Base-by-base conservation (phyloP, 2,797 vertebrate genomes). In the Capromys pilorides region DNA sequence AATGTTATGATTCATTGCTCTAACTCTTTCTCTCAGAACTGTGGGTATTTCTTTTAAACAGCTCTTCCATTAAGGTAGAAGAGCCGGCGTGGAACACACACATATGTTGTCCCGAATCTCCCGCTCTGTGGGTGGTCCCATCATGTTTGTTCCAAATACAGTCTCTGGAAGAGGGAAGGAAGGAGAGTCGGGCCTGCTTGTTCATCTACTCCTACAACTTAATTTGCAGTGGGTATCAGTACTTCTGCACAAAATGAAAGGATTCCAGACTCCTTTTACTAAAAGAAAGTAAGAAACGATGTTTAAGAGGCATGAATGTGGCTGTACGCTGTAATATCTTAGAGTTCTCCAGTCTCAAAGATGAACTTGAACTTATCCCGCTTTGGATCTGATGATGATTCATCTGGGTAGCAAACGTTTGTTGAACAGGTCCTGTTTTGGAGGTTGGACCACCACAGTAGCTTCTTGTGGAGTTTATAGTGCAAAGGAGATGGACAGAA, bases 1-100 rank as follows among this genome's bases (percentile, higher is more conserved):
- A 92, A 83, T 95, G 84, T 93, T 95, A 95, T 96, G 95, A 96
- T 96, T 97, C 94, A 95, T 95, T 79, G 89, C 77, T 69, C 51
- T 84, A 19, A 73, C 54, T 86, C 77, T 87, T 71, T 71, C 78
- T 78, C 79, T 81, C 21, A 33, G 82, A 71, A 78, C 16, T 77
- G 31, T 73, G 62, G 57, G 41, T 94, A 69, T 95, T 95, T 93
- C 90, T 95, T 90, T 93, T 91, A 96, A 96, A 80, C 41, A 94
- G 59, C 41, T 93, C 86, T 90, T 97, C 95, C 89, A 93, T 96
- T 95, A 95, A 88, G 75, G 86, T 77, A 57, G 62, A 91, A 78
- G 71, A 93, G 62, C 26, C 78, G 78, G 39, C 24, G 10, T 0
- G 71, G 83, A 92, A 62, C 49, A 86, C 41, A 94, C 75, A 81